A percentile compares a stretch with the other conserved stretches of the same genome.
These are phyloP conservation scores for Cheilosia soror DNA, from an alignment of 2,888 invertebrate genomes.

Conservation along the genomic window DNA sequence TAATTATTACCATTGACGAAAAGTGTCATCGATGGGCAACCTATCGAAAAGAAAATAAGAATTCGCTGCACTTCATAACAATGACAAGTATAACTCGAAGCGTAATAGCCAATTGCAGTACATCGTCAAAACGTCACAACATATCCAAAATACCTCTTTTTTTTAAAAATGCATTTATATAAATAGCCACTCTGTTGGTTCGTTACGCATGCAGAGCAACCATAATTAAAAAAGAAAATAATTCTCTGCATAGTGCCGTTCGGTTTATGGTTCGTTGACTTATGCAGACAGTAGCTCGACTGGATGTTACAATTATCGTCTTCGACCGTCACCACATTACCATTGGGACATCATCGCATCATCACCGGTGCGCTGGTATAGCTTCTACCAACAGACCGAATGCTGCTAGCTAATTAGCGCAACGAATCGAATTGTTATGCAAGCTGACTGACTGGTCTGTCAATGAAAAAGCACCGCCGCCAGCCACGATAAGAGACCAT, in stretches of 20 bases:
- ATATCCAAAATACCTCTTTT: neutral
- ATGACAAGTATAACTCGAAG: no score
- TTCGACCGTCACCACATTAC: neutral
- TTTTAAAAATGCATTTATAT: neutral
- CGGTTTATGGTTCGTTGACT: constrained; percentile 2
- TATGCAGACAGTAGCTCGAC: neutral
- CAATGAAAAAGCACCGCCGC: neutral
- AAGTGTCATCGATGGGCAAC: no score
- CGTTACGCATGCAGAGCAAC: neutral
- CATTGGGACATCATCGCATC: constrained; percentile 22
- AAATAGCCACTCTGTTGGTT: neutral
- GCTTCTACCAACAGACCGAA: neutral
- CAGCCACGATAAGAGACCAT: constrained; percentile 44
- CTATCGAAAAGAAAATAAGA: no score
- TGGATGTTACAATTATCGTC: constrained; percentile 15
- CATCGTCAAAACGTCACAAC: neutral
- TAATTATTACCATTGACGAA: no score
- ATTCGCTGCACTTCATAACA: no score
- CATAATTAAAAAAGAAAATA: neutral
- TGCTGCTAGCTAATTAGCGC: constrained; percentile 49
- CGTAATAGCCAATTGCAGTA: no score
- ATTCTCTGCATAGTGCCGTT: neutral
- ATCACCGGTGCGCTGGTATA: constrained; percentile 2
- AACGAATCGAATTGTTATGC: constrained; percentile 46
- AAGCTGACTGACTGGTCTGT: constrained; percentile 11